Evolutionary conservation across 2,888 invertebrate genomes (phyloP).

Genomic region (Ophioninae sp.): DNA sequence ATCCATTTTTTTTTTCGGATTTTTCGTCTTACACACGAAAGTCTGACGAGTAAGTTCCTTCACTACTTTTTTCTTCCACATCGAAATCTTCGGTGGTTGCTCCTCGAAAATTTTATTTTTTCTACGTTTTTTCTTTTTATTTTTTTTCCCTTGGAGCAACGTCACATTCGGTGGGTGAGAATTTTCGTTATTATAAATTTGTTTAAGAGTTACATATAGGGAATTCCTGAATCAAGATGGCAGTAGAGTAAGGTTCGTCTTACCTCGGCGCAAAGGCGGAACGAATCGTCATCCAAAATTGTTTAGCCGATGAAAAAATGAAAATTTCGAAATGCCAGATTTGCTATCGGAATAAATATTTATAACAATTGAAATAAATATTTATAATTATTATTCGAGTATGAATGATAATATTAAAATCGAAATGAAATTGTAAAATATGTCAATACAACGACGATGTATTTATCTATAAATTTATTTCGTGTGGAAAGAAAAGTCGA

Average conservation of each 20-base stretch:
- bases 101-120: slow-evolving; percentile 15
- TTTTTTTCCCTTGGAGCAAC: slow-evolving; percentile 15
- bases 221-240: slow-evolving; percentile 71
- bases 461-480: too few species aligned
- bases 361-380: background rate
- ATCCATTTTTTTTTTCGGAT: slow-evolving; percentile 1
- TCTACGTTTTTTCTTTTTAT: background rate
- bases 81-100: slow-evolving; percentile 39
- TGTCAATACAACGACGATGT: too few species aligned
- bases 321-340: background rate
- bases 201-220: slow-evolving; percentile 43
- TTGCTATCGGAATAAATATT: background rate
- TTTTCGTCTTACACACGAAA: background rate
- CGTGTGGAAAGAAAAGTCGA: background rate
- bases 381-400: too few species aligned
- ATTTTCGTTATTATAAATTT: slow-evolving; percentile 62
- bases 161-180: slow-evolving; percentile 51
- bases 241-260: slow-evolving; percentile 72
- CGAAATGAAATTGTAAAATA: background rate
- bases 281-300: slow-evolving; percentile 29
- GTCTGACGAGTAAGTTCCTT: background rate
- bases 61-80: slow-evolving; percentile 5
- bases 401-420: too few species aligned
- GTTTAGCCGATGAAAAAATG: background rate
- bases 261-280: slow-evolving; percentile 64